Conservation (phyloP, 2,113 vertebrate species). For the Rhinichthys klamathensis region DNA sequence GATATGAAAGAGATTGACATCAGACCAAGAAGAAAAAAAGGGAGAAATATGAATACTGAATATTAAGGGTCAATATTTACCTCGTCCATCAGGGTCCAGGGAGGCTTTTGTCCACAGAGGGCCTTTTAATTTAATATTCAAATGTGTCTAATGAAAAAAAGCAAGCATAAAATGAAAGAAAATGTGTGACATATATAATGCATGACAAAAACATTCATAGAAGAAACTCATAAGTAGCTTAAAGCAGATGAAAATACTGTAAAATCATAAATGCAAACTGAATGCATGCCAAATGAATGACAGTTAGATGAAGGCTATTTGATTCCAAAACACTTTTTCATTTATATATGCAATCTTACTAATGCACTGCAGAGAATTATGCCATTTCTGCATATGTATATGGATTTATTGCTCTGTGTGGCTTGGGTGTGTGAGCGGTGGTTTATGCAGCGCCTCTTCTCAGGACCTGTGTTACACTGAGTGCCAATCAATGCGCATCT, state of each 20-base stretch:
- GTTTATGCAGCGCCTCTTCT: background rate
- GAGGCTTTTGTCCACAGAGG: conserved; percentile 33
- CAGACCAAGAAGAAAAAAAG: too few relatives aligned
- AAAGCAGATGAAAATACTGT: background rate
- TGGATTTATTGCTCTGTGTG: background rate
- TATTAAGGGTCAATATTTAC: conserved; percentile 35
- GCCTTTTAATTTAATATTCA: conserved; percentile 51
- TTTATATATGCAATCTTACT: background rate
- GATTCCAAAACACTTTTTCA: background rate
- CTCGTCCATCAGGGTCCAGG: conserved; percentile 37
- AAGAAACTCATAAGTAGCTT: background rate
- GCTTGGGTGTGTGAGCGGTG: background rate
- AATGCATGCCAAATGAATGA: background rate
- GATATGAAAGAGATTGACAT: background rate
- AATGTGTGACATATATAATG: conserved; percentile 2
- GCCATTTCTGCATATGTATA: background rate
- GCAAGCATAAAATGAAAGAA: conserved; percentile 36
- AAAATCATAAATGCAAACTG: background rate
- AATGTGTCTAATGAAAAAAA: conserved; percentile 57
- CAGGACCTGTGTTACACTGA: background rate
- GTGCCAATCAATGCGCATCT: background rate
- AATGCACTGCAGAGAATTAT: background rate
- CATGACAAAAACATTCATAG: background rate
- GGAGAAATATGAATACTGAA: too few relatives aligned
- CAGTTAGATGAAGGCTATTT: background rate